phyloP scores from a whole-genome alignment of 2,113 vertebrate genomes.

The Sapayoa aenigma region DNA sequence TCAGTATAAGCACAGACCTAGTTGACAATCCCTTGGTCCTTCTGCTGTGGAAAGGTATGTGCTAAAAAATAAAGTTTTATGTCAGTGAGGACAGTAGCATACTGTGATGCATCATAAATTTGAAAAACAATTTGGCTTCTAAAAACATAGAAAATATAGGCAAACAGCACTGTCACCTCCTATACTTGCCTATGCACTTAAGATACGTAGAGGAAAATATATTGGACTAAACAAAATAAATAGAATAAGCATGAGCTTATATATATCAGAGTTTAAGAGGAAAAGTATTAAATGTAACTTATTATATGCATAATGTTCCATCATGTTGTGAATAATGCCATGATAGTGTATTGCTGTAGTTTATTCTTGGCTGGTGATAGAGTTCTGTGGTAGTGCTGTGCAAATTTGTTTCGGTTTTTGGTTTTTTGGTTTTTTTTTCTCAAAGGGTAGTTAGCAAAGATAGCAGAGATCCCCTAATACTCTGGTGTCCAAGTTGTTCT shows the following conservation, averaged over 20 bases:
- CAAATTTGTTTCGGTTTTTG: neutral
- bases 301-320: slow-evolving; percentile 7
- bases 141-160: neutral
- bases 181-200: neutral
- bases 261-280: slow-evolving; percentile 22
- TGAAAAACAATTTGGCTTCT: slow-evolving; percentile 27
- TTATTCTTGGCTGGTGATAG: slow-evolving; percentile 51
- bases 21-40: neutral
- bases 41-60: neutral
- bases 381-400: slow-evolving; percentile 37
- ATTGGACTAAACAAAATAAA: neutral
- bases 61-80: neutral
- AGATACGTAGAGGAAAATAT: neutral
- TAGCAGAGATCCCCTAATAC: neutral
- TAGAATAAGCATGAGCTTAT: neutral
- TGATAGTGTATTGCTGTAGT: neutral
- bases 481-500: slow-evolving; percentile 2
- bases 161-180: neutral
- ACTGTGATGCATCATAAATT: neutral
- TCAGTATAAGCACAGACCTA: neutral
- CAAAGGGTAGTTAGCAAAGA: neutral
- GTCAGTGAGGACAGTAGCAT: neutral
- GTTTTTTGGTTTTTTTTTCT: neutral
- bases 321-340: slow-evolving; percentile 52
- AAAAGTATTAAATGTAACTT: slow-evolving; percentile 54